Percentiles rank a stretch among this genome's conserved stretches.
Conservation (phyloP, 2,113 vertebrate species). For the Megaceryle maxima region DNA sequence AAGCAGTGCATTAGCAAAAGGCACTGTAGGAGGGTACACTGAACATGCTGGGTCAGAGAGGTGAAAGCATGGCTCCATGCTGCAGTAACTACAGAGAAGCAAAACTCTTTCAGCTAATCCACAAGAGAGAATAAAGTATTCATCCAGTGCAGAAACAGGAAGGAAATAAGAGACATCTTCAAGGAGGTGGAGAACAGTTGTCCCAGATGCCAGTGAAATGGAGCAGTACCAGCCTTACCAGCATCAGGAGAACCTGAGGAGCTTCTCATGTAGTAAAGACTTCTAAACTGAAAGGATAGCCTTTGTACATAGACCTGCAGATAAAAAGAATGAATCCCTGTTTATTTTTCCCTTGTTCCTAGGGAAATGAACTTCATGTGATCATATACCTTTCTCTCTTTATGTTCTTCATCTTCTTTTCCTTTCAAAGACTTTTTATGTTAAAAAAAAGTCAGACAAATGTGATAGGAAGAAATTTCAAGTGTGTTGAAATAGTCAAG, state of each 20-base stretch:
- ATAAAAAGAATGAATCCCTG: neutral
- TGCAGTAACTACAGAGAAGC: neutral
- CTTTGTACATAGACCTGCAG: neutral
- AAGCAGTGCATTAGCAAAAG: neutral
- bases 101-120: neutral
- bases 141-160: neutral
- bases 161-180: neutral
- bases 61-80: neutral
- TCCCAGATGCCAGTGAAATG: neutral
- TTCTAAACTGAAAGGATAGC: neutral
- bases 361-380: neutral
- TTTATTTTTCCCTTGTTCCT: neutral
- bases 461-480: neutral
- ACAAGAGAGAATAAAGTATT: neutral
- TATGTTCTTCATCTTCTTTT: neutral
- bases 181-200: neutral
- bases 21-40: neutral
- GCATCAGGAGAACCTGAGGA: neutral
- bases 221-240: neutral
- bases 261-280: neutral
- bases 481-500: neutral
- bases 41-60: neutral
- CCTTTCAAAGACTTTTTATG: neutral
- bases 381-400: neutral
- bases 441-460: neutral